Base-by-base conservation (phyloP, 2,797 vertebrate genomes). In the Triplophysa yarkandensis region DNA sequence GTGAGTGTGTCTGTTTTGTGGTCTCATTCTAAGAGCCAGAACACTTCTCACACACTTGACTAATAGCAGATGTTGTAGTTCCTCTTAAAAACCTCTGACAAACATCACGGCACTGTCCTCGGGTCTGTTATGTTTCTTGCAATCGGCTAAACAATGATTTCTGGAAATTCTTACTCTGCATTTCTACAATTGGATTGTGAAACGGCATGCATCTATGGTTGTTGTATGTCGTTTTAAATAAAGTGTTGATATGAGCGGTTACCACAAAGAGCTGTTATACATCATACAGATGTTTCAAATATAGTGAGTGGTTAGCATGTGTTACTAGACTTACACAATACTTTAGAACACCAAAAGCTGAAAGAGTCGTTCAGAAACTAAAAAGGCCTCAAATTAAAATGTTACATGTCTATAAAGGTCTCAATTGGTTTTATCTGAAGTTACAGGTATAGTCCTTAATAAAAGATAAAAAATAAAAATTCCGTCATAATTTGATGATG, bases 61-160 rank as follows among this genome's bases (percentile, higher is more conserved):
- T 67, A 60, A 74, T 58, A 60, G 21, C 63, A 74, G 71, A 74
- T 57, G 71, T 44, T 50, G 14, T 32, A 73, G 25, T 57, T 57
- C 48, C 60, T 55, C 5, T 52, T n/a, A 55, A 34, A 60, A 34
- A 63, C 23, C 32, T 52, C 46, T 28, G 46, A 64, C 48, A 74
- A 48, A 65, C 60, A 44, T 65, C 25, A 44, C 11, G 1, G 43
- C 27, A n/a, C 36, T 64, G 43, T 9, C 25, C 54, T 48, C 52
- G 30, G 57, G 61, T 17, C 55, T 36, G 6, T 44, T 46, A 41
- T 67, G 52, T 54, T 57, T 39, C 39, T 3, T 34, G 54, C 28
- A 66, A 10, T 44, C 71, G n/a, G 14, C 71, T 27, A 66, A 57
- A 66, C 27, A 25, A 57, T 55, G 28, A 57, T 55, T 65, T 13